These are phyloP conservation scores for Pelvicachromis taeniatus DNA, from an alignment of 2,113 vertebrate genomes.

Conservation along the genomic window DNA sequence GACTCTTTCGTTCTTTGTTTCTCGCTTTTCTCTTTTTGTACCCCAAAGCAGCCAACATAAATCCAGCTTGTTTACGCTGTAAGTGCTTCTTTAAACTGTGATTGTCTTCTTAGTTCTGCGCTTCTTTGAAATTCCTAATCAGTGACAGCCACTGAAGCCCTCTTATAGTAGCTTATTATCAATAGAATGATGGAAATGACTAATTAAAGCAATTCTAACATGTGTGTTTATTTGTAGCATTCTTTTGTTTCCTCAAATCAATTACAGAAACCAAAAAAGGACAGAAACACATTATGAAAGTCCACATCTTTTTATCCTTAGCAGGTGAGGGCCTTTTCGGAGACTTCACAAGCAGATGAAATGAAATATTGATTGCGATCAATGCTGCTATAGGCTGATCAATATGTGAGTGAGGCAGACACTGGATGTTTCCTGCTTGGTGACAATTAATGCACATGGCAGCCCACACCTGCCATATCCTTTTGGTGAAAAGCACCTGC, in stretches of 20 bases:
- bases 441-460: slow-evolving; percentile 29
- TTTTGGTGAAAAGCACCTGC: background rate
- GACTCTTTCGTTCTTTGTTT: background rate
- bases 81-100: background rate
- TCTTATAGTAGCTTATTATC: background rate
- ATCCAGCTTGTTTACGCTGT: background rate
- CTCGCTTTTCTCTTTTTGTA: slow-evolving; percentile 1
- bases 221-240: background rate
- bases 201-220: background rate
- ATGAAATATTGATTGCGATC: slow-evolving; percentile 68
- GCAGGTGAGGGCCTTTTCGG: background rate
- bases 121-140: background rate
- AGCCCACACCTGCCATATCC: background rate
- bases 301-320: slow-evolving; percentile 12
- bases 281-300: slow-evolving; percentile 47
- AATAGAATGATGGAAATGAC: background rate
- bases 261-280: slow-evolving; percentile 30
- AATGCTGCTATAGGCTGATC: slow-evolving; percentile 40
- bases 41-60: background rate
- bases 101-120: background rate
- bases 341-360: slow-evolving; percentile 56
- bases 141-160: background rate
- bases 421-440: slow-evolving; percentile 28
- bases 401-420: slow-evolving; percentile 31
- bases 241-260: slow-evolving; percentile 31